Evolutionary conservation across 2,797 vertebrate species (phyloP).

Genomic region (Platalea minor): DNA sequence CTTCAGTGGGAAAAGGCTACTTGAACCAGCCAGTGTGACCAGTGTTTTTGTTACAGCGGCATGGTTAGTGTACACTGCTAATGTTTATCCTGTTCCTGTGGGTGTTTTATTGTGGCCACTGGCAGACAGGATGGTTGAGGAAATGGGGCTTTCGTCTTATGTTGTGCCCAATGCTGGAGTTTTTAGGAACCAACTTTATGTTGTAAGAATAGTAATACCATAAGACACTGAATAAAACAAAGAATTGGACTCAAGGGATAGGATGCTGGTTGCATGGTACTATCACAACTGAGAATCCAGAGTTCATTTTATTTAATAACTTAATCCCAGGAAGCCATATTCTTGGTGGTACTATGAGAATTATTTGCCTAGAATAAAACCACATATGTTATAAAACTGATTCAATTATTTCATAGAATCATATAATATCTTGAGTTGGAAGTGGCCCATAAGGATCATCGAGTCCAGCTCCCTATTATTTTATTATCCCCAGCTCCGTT

Average conservation of each 20-base stretch:
- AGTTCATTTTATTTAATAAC: neutral
- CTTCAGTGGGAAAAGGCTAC: neutral
- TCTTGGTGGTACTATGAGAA: neutral
- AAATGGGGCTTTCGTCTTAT: neutral
- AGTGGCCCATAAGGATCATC: neutral
- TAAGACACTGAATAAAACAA: neutral
- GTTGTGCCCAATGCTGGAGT: neutral
- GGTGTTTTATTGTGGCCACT: neutral
- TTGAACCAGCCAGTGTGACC: accelerated
- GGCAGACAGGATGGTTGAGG: neutral
- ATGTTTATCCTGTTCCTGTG: neutral
- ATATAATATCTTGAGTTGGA: neutral
- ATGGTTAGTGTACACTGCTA: accelerated
- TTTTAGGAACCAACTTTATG: neutral
- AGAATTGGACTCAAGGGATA: neutral
- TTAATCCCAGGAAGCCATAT: neutral
- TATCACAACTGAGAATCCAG: neutral
- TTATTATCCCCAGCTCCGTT: neutral
- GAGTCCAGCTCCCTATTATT: neutral
- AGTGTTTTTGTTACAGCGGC: accelerated
- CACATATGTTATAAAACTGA: accelerated
- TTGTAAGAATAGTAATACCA: neutral
- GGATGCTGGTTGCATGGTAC: neutral
- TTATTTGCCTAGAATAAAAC: neutral
- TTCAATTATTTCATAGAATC: neutral